Percentiles rank a stretch among this genome's conserved stretches.
These are phyloP conservation scores for Lissocephala sabroskyi DNA, from an alignment of 2,888 invertebrate genomes.

Conservation along the genomic window DNA sequence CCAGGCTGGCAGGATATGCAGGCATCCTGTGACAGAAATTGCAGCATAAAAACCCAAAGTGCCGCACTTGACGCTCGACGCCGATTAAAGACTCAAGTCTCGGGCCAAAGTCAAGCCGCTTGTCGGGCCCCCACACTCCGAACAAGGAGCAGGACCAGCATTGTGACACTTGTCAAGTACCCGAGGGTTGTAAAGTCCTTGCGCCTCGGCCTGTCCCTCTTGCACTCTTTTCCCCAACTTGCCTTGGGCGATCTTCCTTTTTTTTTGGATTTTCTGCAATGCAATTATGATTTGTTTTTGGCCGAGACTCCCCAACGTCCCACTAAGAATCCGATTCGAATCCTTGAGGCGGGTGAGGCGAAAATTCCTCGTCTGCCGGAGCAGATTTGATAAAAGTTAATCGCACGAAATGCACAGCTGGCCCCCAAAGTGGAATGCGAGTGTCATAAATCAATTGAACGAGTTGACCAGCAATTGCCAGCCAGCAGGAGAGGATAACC, in stretches of 20 bases:
- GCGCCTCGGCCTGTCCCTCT: too few species aligned
- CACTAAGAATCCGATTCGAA: too few species aligned
- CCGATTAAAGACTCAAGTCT: conserved; percentile 1
- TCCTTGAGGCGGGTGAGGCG: too few species aligned
- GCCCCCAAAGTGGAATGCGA: conserved; percentile 11
- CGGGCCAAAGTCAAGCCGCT: conserved; percentile 1
- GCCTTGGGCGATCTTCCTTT: too few species aligned
- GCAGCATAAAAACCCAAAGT: conserved; percentile 1
- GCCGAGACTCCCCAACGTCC: too few species aligned
- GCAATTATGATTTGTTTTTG: conserved; percentile 6
- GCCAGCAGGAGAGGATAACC: too few species aligned
- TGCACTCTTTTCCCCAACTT: too few species aligned
- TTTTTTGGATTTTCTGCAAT: neutral
- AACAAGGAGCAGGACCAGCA: neutral
- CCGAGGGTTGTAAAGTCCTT: too few species aligned
- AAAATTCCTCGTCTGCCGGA: too few species aligned
- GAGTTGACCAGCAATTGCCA: neutral
- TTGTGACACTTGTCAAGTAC: too few species aligned
- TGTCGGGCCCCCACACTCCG: neutral
- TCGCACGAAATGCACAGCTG: conserved; percentile 29
- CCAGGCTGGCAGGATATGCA: conserved; percentile 10
- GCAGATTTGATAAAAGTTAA: conserved; percentile 32
- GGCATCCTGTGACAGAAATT: conserved; percentile 11
- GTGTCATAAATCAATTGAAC: conserved; percentile 46
- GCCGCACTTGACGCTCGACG: conserved; percentile 3